Evolutionary conservation across 2,888 invertebrate genomes (phyloP).

Genomic region (Nomada fucata): DNA sequence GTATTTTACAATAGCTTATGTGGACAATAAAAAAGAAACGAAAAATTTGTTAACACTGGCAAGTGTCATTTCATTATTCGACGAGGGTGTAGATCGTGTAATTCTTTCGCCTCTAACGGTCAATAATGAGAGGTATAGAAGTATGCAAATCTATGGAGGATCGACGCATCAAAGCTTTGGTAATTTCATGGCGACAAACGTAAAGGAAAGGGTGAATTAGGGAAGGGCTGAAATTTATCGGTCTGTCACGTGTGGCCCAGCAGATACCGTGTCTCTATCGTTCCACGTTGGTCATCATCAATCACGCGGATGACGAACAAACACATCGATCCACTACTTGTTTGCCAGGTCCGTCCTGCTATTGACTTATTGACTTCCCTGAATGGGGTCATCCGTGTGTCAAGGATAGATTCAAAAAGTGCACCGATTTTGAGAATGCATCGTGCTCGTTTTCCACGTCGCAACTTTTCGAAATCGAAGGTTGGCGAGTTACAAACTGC

Average conservation of each 20-base stretch:
- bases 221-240: constrained; percentile 49
- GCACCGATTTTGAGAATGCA: constrained; percentile 6
- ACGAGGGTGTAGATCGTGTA: no score
- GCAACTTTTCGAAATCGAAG: not conserved
- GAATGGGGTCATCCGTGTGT: constrained; percentile 54
- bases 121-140: not conserved
- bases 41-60: no score
- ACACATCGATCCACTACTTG: constrained; percentile 58
- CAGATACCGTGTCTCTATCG: constrained; percentile 46
- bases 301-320: constrained; percentile 66
- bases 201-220: constrained; percentile 45
- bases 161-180: constrained; percentile 24
- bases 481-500: no score
- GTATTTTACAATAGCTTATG: no score
- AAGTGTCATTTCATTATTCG: no score
- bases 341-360: constrained; percentile 55
- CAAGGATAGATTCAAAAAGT: constrained; percentile 49
- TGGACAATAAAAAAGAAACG: no score
- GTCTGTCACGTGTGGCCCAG: constrained; percentile 44
- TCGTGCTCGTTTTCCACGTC: not conserved
- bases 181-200: constrained; percentile 21
- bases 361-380: constrained; percentile 63
- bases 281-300: constrained; percentile 56
- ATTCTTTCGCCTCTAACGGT: not conserved
- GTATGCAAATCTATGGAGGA: not conserved